Evolutionary conservation across 2,888 invertebrate species (phyloP).

Genomic region (Perdita meconis): DNA sequence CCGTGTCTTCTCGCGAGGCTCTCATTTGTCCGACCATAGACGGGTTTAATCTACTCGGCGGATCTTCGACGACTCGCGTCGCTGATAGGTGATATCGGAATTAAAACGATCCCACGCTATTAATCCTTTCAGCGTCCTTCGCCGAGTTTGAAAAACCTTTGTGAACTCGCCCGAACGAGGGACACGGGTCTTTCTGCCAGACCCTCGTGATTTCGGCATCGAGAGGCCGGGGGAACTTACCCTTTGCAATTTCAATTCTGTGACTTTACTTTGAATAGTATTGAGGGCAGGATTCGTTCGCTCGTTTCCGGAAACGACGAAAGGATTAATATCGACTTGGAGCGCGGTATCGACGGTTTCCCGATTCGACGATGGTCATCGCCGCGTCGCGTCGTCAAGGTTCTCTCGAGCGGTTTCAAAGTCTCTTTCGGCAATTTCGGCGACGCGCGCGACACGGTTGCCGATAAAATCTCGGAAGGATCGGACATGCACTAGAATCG

Average conservation of each 20-base stretch:
- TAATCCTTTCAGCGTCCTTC: neutral
- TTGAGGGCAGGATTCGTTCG: too few species aligned
- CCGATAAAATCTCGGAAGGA: conserved; percentile 35
- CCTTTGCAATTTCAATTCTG: too few species aligned
- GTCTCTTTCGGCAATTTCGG: conserved; percentile 20
- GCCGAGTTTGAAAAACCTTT: too few species aligned
- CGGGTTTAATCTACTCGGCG: neutral
- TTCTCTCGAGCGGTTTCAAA: conserved; percentile 7
- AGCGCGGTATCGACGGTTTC: conserved; percentile 32
- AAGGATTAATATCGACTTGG: conserved; percentile 45
- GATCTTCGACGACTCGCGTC: neutral
- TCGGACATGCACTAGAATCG: conserved; percentile 17
- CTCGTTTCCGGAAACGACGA: neutral
- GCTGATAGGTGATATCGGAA: neutral
- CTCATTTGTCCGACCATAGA: neutral
- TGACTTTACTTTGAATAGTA: too few species aligned
- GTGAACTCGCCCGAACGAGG: too few species aligned
- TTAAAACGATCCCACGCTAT: neutral
- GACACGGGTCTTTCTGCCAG: too few species aligned
- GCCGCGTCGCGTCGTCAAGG: conserved; percentile 25
- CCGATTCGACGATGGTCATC: conserved; percentile 17
- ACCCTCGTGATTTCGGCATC: too few species aligned
- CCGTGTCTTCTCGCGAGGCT: neutral
- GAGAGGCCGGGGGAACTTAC: too few species aligned
- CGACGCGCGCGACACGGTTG: conserved; percentile 20